These are phyloP conservation scores for Serilophus lunatus DNA, from an alignment of 2,113 vertebrate genomes.

Conservation along the genomic window DNA sequence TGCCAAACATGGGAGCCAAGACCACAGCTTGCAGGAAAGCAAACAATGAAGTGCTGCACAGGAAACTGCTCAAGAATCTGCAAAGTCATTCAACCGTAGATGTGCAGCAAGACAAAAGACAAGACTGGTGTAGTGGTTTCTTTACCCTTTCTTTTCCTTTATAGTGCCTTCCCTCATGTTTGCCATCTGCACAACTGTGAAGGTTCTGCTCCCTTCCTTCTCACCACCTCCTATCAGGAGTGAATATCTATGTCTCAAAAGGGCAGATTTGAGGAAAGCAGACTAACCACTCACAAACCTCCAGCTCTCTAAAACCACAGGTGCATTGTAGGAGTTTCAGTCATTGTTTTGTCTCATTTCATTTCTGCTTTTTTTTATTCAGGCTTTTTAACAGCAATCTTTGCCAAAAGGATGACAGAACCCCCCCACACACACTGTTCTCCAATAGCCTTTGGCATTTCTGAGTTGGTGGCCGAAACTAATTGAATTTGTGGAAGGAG, in stretches of 20 bases:
- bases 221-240: not conserved
- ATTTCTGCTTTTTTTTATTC: not conserved
- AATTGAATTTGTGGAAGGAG: not conserved
- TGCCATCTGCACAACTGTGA: not conserved
- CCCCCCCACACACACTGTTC: fast-evolving
- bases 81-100: not conserved
- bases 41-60: not conserved
- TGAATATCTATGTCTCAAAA: not conserved
- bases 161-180: not conserved
- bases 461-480: constrained; percentile 6
- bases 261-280: not conserved
- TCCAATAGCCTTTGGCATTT: not conserved
- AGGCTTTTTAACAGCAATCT: not conserved
- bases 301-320: not conserved
- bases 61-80: not conserved
- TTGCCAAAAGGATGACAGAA: not conserved
- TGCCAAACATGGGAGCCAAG: not conserved
- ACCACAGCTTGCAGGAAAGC: not conserved
- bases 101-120: not conserved
- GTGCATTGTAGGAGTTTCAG: not conserved
- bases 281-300: not conserved
- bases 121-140: not conserved
- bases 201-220: not conserved
- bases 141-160: not conserved
- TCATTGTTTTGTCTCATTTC: not conserved